phyloP scores from a whole-genome alignment of 2,797 vertebrate species.

The Notamacropus eugenii region DNA sequence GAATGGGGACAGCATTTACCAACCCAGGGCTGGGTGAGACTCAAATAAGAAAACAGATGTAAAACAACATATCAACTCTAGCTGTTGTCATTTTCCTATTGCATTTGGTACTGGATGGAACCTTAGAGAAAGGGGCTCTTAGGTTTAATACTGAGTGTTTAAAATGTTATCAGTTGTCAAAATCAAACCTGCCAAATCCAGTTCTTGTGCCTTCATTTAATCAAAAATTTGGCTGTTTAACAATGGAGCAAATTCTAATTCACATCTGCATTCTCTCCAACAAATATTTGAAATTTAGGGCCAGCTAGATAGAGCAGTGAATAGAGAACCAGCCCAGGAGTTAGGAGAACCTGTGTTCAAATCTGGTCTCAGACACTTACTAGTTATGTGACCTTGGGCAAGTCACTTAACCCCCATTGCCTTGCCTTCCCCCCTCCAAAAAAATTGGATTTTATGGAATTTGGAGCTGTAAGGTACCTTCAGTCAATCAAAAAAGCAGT shows the following conservation, averaged over 20 bases:
- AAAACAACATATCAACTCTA: background rate
- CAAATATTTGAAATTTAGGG: background rate
- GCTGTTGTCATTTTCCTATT: background rate
- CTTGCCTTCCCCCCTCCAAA: background rate
- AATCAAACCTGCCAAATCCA: background rate
- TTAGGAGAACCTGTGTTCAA: no score
- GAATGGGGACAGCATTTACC: background rate
- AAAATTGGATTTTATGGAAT: background rate
- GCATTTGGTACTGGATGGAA: background rate
- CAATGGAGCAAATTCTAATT: background rate
- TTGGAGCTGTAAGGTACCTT: background rate
- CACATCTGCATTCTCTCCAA: background rate
- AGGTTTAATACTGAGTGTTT: background rate
- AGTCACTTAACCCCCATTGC: no score
- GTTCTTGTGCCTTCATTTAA: background rate
- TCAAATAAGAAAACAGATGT: background rate
- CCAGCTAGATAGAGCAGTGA: no score
- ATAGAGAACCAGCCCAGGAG: no score
- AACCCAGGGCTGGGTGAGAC: background rate
- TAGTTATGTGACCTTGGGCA: no score
- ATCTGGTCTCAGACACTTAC: no score
- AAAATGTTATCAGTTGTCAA: background rate
- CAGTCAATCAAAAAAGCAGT: background rate
- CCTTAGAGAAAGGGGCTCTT: background rate
- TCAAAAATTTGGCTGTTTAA: background rate